phyloP scores from a whole-genome alignment of 2,113 vertebrate genomes.

The Phrynosoma platyrhinos region DNA sequence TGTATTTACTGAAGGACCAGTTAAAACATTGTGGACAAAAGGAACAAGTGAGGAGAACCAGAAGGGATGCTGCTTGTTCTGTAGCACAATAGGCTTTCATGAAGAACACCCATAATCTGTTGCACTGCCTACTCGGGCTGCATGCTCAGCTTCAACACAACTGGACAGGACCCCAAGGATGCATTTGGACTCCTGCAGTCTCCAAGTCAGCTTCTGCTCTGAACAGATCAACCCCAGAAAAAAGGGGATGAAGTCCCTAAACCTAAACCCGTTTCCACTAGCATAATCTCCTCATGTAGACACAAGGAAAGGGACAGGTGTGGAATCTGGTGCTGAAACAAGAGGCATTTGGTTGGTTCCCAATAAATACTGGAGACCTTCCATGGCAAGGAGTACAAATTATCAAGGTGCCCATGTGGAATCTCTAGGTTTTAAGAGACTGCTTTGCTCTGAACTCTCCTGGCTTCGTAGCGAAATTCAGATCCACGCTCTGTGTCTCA shows the following conservation, averaged over 20 bases:
- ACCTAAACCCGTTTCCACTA: background rate
- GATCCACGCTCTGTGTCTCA: background rate
- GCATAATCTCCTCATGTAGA: background rate
- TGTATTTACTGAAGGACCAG: background rate
- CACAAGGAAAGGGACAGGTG: background rate
- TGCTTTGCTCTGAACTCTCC: background rate
- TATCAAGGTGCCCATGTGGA: background rate
- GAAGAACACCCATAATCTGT: too few species aligned
- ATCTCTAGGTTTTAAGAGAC: background rate
- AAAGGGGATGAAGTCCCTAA: background rate
- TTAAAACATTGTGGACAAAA: background rate
- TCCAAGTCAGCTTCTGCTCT: too few species aligned
- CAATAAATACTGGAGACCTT: background rate
- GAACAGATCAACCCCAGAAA: too few species aligned
- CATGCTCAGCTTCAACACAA: background rate
- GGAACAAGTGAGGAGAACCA: too few species aligned
- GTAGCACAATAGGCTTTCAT: background rate
- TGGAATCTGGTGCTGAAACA: background rate
- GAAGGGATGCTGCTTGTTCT: background rate
- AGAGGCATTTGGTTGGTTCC: too few species aligned
- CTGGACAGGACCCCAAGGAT: background rate
- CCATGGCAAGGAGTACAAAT: background rate
- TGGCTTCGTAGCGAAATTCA: background rate
- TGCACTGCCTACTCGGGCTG: too few species aligned
- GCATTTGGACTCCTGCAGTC: too few species aligned